phyloP scores from a whole-genome alignment of 1,140 invertebrate species.

The Yoshiicerus persimilis region DNA sequence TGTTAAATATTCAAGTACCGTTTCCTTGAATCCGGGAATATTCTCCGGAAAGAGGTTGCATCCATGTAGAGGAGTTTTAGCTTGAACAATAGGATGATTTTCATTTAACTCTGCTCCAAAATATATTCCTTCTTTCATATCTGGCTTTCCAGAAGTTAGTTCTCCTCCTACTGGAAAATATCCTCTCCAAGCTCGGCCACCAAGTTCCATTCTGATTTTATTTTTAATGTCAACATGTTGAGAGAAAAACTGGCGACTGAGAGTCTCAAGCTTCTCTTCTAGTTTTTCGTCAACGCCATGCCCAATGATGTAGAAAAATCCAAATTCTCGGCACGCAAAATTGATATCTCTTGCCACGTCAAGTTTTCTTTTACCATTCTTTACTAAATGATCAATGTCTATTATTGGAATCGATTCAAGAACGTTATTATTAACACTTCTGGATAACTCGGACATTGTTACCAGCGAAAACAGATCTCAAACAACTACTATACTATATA shows the following conservation, averaged over 20 bases:
- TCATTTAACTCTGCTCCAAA: slow-evolving; percentile 33
- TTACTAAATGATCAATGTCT: neutral
- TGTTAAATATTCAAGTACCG: slow-evolving; percentile 18
- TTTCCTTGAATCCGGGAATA: neutral
- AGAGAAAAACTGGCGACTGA: slow-evolving; percentile 29
- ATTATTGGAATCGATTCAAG: slow-evolving; percentile 18
- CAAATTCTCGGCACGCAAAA: slow-evolving; percentile 21
- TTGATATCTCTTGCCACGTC: slow-evolving; percentile 22
- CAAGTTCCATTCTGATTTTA: slow-evolving; percentile 25
- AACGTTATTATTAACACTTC: neutral
- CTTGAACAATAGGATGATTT: slow-evolving; percentile 27
- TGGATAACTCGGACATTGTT: neutral
- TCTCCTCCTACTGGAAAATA: slow-evolving; percentile 40
- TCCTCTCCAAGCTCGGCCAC: slow-evolving; percentile 35
- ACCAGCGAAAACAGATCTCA: no score
- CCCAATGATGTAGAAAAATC: slow-evolving; percentile 40
- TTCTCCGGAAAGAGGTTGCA: slow-evolving; percentile 36
- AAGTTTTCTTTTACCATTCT: neutral
- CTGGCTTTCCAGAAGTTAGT: slow-evolving; percentile 34
- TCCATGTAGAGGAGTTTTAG: slow-evolving; percentile 31
- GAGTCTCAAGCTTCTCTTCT: neutral
- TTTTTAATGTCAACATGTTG: neutral
- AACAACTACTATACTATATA: no score
- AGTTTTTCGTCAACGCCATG: slow-evolving; percentile 27
- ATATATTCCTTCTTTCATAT: slow-evolving; percentile 43